Evolutionary conservation across 2,113 vertebrate genomes (phyloP).

Genomic region (Dipodomys ordii): DNA sequence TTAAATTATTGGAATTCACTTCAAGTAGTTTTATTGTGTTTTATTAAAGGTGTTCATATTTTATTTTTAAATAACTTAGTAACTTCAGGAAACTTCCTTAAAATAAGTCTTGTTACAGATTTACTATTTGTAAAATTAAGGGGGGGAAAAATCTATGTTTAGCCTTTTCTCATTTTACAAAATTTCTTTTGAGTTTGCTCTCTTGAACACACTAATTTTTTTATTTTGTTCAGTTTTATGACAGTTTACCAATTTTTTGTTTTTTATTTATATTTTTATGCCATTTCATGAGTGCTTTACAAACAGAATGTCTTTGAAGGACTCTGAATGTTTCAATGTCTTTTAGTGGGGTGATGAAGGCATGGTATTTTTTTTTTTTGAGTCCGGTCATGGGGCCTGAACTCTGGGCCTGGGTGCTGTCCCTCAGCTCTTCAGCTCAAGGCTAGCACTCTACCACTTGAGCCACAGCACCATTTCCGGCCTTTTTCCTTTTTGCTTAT

Average conservation of each 20-base stretch:
- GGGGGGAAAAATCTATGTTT: neutral
- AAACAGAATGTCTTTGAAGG: neutral
- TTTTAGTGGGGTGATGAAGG: neutral
- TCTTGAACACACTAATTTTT: neutral
- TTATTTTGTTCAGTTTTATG: neutral
- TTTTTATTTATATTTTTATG: neutral
- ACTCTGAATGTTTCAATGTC: neutral
- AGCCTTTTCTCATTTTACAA: neutral
- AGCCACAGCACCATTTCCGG: too few species aligned
- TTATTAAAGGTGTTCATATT: neutral
- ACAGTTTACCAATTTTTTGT: neutral
- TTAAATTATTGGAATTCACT: neutral
- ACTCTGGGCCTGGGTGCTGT: too few species aligned
- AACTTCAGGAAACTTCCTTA: neutral
- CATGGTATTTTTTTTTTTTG: too few species aligned
- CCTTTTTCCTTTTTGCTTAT: too few species aligned
- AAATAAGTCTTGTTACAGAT: neutral
- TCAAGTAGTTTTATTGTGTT: neutral
- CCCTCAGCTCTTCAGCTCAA: too few species aligned
- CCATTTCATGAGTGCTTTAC: neutral
- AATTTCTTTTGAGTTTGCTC: neutral
- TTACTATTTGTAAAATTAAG: neutral
- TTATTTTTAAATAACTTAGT: neutral
- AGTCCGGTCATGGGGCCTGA: too few species aligned
- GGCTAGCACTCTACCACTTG: too few species aligned